Percentiles rank a stretch among this genome's conserved stretches.
phyloP scores from a whole-genome alignment of 2,888 invertebrate species.

The Calameuta idolon region DNA sequence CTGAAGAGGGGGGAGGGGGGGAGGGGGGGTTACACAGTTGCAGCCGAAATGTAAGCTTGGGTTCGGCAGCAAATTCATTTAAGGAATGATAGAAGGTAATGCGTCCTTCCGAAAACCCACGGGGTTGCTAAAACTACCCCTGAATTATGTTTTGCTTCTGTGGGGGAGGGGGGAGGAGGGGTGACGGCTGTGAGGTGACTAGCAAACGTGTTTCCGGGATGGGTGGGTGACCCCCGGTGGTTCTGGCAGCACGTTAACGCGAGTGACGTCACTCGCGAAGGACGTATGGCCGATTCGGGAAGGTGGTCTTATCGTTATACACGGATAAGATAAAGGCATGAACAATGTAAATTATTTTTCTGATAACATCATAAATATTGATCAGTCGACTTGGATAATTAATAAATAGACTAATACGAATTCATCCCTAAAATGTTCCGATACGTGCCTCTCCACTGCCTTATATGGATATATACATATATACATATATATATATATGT shows the following conservation, averaged over 20 bases:
- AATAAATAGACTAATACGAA: constrained; percentile 24
- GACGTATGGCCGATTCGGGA: not conserved
- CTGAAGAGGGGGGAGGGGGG: no score
- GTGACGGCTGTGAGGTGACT: no score
- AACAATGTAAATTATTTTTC: constrained; percentile 30
- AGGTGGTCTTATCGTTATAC: not conserved
- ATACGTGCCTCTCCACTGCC: not conserved
- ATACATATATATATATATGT: not conserved
- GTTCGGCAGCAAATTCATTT: not conserved
- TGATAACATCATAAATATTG: constrained; percentile 35
- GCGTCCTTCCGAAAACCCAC: not conserved
- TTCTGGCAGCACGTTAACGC: not conserved
- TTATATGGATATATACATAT: no score
- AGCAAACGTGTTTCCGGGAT: not conserved
- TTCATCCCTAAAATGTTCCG: not conserved
- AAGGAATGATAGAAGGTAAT: not conserved
- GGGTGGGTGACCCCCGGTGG: not conserved
- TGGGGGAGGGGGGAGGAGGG: no score
- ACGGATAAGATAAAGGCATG: constrained; percentile 5
- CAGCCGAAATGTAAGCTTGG: not conserved
- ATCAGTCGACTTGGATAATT: constrained; percentile 27
- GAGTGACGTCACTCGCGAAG: not conserved
- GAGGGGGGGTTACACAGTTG: not conserved
- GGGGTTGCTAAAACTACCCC: not conserved
- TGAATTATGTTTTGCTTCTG: not conserved